A percentile compares a stretch with the other conserved stretches of the same genome.
Conservation (phyloP, 2,113 vertebrate species). For the Nothoprocta pentlandii region DNA sequence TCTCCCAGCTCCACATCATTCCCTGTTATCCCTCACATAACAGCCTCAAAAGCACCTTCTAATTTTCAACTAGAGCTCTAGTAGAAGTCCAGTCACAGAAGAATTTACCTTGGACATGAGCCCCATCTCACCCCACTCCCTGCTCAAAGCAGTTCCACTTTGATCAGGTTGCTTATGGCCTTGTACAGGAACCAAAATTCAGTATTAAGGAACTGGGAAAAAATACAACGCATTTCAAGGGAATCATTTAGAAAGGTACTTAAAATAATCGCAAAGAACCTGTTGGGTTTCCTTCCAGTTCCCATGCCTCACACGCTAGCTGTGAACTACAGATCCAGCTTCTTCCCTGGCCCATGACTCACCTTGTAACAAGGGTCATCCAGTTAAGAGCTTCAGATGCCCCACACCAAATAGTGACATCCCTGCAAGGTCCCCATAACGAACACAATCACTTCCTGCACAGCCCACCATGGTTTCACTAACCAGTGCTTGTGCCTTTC, state of each 20-base stretch:
- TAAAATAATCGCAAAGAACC: not conserved
- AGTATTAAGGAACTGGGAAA: conserved; percentile 2
- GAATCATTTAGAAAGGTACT: not conserved
- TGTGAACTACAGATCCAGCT: not conserved
- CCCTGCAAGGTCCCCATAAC: fast-evolving
- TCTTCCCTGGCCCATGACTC: not conserved
- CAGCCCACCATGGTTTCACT: not conserved
- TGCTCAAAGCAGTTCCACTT: not conserved
- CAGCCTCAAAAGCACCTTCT: not conserved
- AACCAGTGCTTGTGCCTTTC: not conserved
- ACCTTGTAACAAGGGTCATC: not conserved
- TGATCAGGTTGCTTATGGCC: not conserved
- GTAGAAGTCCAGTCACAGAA: not conserved
- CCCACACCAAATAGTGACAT: not conserved
- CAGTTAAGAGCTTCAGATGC: not conserved
- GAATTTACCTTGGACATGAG: not conserved
- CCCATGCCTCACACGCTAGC: not conserved
- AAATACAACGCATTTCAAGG: not conserved
- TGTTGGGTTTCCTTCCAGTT: not conserved
- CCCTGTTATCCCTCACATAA: not conserved
- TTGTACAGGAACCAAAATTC: conserved; percentile 27
- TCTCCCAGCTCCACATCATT: not conserved
- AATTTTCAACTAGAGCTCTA: not conserved
- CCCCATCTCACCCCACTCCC: not conserved
- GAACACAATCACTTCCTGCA: not conserved